These are phyloP conservation scores for Bradypodion ventrale DNA, from an alignment of 2,797 vertebrate species.

Conservation along the genomic window DNA sequence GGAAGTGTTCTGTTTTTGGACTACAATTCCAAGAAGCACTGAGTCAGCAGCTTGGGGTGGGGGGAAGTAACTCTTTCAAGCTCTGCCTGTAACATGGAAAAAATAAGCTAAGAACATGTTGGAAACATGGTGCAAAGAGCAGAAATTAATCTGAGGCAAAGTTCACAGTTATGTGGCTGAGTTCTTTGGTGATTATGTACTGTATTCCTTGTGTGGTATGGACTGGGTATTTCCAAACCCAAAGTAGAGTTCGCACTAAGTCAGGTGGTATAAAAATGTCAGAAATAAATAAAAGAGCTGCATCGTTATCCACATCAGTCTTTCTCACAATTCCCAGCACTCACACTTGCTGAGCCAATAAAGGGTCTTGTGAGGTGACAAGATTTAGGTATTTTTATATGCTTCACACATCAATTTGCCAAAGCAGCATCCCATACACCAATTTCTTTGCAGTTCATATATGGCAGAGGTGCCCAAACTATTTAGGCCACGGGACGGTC, in stretches of 20 bases:
- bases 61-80: too few species aligned
- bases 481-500: too few species aligned
- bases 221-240: not conserved
- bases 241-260: too few species aligned
- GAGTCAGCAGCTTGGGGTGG: too few species aligned
- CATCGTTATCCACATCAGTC: not conserved
- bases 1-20: too few species aligned
- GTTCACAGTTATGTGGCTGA: not conserved
- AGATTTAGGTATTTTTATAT: not conserved
- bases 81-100: not conserved
- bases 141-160: constrained; percentile 5
- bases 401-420: not conserved
- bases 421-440: too few species aligned
- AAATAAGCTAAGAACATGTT: not conserved
- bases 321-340: not conserved
- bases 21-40: not conserved
- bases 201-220: constrained; percentile 1
- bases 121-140: not conserved
- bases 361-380: not conserved
- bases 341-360: not conserved
- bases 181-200: not conserved
- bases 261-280: too few species aligned
- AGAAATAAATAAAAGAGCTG: too few species aligned
- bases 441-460: not conserved
- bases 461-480: too few species aligned